These are phyloP conservation scores for Ormyrus pomaceus DNA, from an alignment of 2,888 invertebrate species.

Conservation along the genomic window DNA sequence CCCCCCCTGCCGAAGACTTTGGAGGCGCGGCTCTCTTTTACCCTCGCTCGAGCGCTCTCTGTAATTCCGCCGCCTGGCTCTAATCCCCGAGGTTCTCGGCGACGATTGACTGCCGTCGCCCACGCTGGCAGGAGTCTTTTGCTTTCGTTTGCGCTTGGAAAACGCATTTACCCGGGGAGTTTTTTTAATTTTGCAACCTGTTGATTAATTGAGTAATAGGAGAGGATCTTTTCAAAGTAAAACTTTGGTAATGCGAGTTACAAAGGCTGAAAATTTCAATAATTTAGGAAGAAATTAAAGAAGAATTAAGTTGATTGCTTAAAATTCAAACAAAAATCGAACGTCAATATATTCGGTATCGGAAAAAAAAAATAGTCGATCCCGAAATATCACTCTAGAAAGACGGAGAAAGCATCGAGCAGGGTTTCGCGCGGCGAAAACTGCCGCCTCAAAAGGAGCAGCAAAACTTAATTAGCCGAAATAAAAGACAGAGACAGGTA, in stretches of 20 bases:
- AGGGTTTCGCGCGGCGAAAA: slow-evolving; percentile 10
- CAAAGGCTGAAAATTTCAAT: too few species aligned
- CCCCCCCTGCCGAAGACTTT: slow-evolving; percentile 1
- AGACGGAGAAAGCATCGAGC: not conserved
- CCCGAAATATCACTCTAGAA: too few species aligned
- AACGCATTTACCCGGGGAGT: too few species aligned
- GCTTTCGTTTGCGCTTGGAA: too few species aligned
- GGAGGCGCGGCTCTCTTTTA: not conserved
- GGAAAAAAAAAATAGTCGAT: too few species aligned
- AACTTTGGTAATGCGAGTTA: too few species aligned
- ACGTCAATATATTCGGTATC: too few species aligned
- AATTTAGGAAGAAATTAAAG: too few species aligned
- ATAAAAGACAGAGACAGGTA: slow-evolving; percentile 33
- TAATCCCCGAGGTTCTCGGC: too few species aligned
- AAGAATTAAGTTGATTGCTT: not conserved
- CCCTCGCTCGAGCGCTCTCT: slow-evolving; percentile 19
- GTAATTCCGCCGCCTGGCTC: slow-evolving; percentile 1
- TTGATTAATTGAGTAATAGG: too few species aligned
- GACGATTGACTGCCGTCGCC: not conserved
- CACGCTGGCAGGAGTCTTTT: not conserved
- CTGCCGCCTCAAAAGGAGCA: slow-evolving; percentile 30
- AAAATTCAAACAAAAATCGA: not conserved
- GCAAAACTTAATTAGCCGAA: slow-evolving; percentile 50
- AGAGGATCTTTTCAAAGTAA: too few species aligned
- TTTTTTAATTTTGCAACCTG: too few species aligned